Evolutionary conservation across 2,888 invertebrate species (phyloP).

Genomic region (Achlya flavicornis): DNA sequence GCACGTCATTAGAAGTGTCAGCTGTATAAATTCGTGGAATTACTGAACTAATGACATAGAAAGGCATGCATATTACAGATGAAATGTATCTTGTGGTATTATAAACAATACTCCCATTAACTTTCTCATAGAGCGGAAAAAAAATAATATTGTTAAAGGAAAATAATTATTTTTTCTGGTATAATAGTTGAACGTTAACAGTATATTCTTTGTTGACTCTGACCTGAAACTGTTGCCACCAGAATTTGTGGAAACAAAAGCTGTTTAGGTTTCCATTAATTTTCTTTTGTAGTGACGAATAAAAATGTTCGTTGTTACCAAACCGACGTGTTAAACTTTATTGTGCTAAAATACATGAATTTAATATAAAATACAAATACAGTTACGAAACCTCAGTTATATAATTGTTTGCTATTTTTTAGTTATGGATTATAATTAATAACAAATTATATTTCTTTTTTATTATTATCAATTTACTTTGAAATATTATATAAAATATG

Average conservation of each 20-base stretch:
- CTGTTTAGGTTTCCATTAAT: background rate
- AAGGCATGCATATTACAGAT: constrained; percentile 20
- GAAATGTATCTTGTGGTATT: background rate
- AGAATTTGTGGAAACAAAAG: background rate
- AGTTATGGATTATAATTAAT: background rate
- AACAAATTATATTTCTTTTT: no score
- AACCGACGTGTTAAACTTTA: background rate
- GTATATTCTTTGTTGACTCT: background rate
- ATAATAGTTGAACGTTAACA: constrained; percentile 3
- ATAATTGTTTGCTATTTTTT: background rate
- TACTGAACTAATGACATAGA: constrained; percentile 44
- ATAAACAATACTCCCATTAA: background rate
- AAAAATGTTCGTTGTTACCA: background rate
- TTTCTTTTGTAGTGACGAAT: background rate
- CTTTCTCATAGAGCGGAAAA: background rate
- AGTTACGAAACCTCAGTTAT: no score
- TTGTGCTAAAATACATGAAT: background rate
- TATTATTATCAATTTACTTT: background rate
- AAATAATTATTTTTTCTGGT: constrained; percentile 1
- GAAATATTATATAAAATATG: background rate
- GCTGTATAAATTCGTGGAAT: constrained; percentile 56
- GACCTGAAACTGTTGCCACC: background rate
- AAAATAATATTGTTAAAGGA: background rate
- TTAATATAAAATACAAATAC: background rate
- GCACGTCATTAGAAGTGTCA: constrained; percentile 55